Evolutionary conservation across 2,888 invertebrate species (phyloP).

Genomic region (Gandaritis pyraliata): DNA sequence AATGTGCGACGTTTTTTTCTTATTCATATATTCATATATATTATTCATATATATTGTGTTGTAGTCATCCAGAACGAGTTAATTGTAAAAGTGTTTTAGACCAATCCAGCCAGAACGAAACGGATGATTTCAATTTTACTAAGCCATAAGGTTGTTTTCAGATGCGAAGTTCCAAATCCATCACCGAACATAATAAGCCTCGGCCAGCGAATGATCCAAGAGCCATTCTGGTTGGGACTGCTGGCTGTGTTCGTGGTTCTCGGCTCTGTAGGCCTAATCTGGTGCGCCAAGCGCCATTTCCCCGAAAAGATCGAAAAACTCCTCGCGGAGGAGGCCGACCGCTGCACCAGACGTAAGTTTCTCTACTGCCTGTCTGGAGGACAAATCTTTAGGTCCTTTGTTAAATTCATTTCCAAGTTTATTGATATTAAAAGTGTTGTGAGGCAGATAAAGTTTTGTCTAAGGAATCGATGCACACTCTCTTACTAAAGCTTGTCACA

Average conservation of each 20-base stretch:
- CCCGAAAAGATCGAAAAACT: conserved; percentile 94
- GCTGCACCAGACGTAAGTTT: conserved; percentile 87
- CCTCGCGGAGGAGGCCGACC: conserved; percentile 90
- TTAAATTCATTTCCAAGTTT: conserved; percentile 47
- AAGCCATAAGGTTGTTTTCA: conserved; percentile 59
- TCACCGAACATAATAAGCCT: conserved; percentile 80
- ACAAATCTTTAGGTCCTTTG: conserved; percentile 66
- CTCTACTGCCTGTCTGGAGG: conserved; percentile 49
- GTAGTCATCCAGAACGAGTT: too few relatives aligned
- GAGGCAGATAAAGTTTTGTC: conserved; percentile 29
- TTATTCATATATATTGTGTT: too few relatives aligned
- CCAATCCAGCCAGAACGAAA: too few relatives aligned
- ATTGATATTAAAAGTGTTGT: conserved; percentile 20
- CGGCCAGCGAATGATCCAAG: conserved; percentile 92
- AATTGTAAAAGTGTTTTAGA: too few relatives aligned
- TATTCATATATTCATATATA: too few relatives aligned
- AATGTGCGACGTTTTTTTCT: too few relatives aligned
- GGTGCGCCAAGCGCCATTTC: conserved; percentile 94
- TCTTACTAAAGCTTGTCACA: conserved; percentile 51
- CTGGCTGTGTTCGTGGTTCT: conserved; percentile 93
- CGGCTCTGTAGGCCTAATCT: conserved; percentile 90
- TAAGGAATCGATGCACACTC: conserved; percentile 40
- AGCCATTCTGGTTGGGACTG: conserved; percentile 95
- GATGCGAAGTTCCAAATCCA: conserved; percentile 89
- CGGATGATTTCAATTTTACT: too few relatives aligned